Evolutionary conservation across 2,797 vertebrate genomes (phyloP).

Genomic region (Oryzias sinensis): DNA sequence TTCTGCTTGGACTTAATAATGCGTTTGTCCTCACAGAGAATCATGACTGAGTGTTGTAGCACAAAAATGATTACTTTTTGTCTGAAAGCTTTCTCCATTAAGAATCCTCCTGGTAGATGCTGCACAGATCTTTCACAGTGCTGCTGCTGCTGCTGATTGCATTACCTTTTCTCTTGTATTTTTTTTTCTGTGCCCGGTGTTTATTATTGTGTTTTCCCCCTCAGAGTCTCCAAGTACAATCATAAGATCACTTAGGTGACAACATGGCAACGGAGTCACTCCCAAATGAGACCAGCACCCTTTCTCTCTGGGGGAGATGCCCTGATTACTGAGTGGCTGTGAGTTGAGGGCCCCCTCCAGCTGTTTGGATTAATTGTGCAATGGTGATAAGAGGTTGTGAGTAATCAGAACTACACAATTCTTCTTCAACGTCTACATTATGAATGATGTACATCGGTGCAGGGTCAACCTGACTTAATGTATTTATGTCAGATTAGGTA

Average conservation of each 20-base stretch:
- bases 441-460: slow-evolving; percentile 49
- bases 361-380: slow-evolving; percentile 71
- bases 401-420: slow-evolving; percentile 68
- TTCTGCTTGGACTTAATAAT: slow-evolving; percentile 55
- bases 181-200: slow-evolving; percentile 11
- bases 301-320: slow-evolving; percentile 73
- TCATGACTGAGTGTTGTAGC: slow-evolving; percentile 42
- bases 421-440: slow-evolving; percentile 57
- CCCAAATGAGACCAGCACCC: slow-evolving; percentile 53
- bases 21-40: slow-evolving; percentile 59
- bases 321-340: slow-evolving; percentile 79
- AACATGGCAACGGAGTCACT: slow-evolving; percentile 59
- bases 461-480: slow-evolving; percentile 25
- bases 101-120: slow-evolving; percentile 46
- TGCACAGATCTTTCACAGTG: slow-evolving; percentile 26
- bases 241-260: slow-evolving; percentile 67
- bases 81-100: slow-evolving; percentile 42
- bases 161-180: slow-evolving; percentile 20
- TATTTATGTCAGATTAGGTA: slow-evolving; percentile 27
- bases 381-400: slow-evolving; percentile 64
- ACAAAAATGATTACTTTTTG: slow-evolving; percentile 54
- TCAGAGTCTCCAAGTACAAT: slow-evolving; percentile 38
- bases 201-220: slow-evolving; percentile 48
- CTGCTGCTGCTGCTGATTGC: slow-evolving; percentile 45
- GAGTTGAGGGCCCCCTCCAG: slow-evolving; percentile 70